Conservation (phyloP, 2,797 vertebrate species). For the Iguana delicatissima region DNA sequence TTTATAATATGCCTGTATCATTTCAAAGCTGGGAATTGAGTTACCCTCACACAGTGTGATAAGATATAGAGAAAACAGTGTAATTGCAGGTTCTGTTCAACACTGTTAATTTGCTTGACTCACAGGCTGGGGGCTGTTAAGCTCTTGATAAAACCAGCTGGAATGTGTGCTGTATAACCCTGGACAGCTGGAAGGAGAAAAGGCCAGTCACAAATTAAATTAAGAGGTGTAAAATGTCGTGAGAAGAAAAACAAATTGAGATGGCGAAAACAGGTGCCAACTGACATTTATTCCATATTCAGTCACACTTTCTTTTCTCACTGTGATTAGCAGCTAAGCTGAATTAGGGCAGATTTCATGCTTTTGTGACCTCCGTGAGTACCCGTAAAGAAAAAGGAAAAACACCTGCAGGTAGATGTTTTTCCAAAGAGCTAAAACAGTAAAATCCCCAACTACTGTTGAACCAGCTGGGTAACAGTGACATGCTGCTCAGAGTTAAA, state of each 20-base stretch:
- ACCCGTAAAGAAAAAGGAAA: slow-evolving; percentile 66
- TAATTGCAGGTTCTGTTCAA: slow-evolving; percentile 43
- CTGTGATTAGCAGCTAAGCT: slow-evolving; percentile 79
- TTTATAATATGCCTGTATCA: slow-evolving; percentile 74
- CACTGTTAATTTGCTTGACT: slow-evolving; percentile 79
- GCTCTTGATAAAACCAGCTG: slow-evolving; percentile 76
- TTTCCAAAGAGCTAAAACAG: slow-evolving; percentile 54
- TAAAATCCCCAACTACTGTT: slow-evolving; percentile 40
- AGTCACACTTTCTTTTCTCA: slow-evolving; percentile 75
- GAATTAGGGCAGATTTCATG: slow-evolving; percentile 81
- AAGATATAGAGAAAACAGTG: slow-evolving; percentile 57
- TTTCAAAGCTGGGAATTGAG: slow-evolving; percentile 74
- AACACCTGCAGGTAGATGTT: slow-evolving; percentile 75
- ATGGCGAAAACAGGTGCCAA: slow-evolving; percentile 90
- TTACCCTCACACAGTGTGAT: slow-evolving; percentile 76
- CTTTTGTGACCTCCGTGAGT: slow-evolving; percentile 75
- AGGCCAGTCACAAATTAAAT: slow-evolving; percentile 84
- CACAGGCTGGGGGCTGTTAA: slow-evolving; percentile 68
- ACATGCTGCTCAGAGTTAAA: slow-evolving; percentile 9
- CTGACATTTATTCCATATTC: slow-evolving; percentile 75
- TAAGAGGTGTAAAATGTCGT: slow-evolving; percentile 82
- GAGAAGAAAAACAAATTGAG: slow-evolving; percentile 83
- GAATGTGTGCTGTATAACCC: slow-evolving; percentile 75
- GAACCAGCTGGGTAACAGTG: background rate
- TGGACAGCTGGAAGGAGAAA: slow-evolving; percentile 77